These are phyloP conservation scores for Myoxocephalus aenaeus DNA, from an alignment of 2,797 vertebrate genomes.

Conservation along the genomic window DNA sequence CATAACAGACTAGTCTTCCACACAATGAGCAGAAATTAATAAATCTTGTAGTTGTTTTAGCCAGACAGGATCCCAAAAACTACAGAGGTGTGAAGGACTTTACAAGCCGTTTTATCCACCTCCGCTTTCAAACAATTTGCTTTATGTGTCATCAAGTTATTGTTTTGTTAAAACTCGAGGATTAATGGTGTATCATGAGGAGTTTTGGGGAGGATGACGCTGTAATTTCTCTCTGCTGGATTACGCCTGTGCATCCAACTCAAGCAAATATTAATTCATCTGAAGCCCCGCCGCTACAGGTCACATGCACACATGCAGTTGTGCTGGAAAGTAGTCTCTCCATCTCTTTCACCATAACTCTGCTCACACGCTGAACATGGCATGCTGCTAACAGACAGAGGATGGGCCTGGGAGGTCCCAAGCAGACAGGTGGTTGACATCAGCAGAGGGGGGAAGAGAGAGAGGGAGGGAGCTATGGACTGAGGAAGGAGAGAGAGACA, in stretches of 20 bases:
- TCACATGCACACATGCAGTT: constrained; percentile 34
- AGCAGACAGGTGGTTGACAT: constrained; percentile 82
- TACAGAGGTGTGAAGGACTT: background rate
- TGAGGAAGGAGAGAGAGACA: constrained; percentile 36
- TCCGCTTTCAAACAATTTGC: constrained; percentile 11
- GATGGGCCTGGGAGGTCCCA: constrained; percentile 81
- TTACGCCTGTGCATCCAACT: constrained; percentile 14
- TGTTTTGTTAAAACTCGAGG: constrained; percentile 28
- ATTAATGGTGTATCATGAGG: constrained; percentile 27
- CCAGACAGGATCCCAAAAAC: constrained; percentile 27
- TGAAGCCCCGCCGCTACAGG: constrained; percentile 22
- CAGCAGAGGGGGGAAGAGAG: constrained; percentile 45
- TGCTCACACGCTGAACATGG: constrained; percentile 68
- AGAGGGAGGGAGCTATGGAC: constrained; percentile 13
- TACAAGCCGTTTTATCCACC: constrained; percentile 13
- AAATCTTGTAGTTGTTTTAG: constrained; percentile 26
- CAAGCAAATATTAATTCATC: constrained; percentile 54
- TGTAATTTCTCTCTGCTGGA: constrained; percentile 41
- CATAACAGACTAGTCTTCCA: constrained; percentile 45
- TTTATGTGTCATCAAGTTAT: constrained; percentile 26
- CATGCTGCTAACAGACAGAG: constrained; percentile 77
- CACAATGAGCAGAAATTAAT: constrained; percentile 27
- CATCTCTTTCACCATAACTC: constrained; percentile 69
- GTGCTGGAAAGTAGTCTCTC: constrained; percentile 50
- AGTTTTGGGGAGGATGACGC: constrained; percentile 42